These are phyloP conservation scores for Kradibia gibbosae DNA, from an alignment of 1,140 invertebrate genomes.

Conservation along the genomic window DNA sequence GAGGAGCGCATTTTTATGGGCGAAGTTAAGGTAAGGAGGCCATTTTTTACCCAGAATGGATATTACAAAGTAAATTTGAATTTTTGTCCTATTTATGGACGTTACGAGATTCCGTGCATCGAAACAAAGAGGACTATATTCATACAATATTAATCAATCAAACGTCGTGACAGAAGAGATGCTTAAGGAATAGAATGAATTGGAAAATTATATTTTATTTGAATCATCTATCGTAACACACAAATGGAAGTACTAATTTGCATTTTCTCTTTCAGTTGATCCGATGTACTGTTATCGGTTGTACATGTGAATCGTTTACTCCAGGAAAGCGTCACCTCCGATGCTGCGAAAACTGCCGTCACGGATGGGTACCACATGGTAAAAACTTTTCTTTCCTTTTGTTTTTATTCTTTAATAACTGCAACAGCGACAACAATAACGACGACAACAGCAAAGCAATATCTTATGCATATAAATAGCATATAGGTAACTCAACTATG, in stretches of 20 bases:
- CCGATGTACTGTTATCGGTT: constrained; percentile 80
- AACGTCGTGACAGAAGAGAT: too few species aligned
- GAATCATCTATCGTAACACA: too few species aligned
- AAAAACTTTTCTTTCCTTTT: constrained; percentile 62
- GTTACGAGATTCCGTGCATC: too few species aligned
- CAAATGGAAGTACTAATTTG: neutral
- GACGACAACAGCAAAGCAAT: too few species aligned
- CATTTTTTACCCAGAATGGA: neutral
- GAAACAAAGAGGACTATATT: too few species aligned
- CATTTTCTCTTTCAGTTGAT: constrained; percentile 76
- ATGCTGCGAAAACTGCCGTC: constrained; percentile 82
- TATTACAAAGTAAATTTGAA: neutral
- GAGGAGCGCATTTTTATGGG: constrained; percentile 46
- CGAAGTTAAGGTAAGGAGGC: neutral
- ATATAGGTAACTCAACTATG: too few species aligned
- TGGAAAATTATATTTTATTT: too few species aligned
- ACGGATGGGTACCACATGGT: constrained; percentile 87
- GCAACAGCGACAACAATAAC: too few species aligned
- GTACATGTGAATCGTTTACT: constrained; percentile 83
- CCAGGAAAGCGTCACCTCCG: constrained; percentile 81
- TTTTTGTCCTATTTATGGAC: neutral
- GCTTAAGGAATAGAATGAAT: too few species aligned
- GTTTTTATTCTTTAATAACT: too few species aligned
- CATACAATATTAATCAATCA: too few species aligned
- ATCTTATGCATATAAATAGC: too few species aligned